Evolutionary conservation across 2,888 invertebrate species (phyloP), one percentile per base, ranked within the genome.

Genomic region (Aleiodes leptofemur): DNA sequence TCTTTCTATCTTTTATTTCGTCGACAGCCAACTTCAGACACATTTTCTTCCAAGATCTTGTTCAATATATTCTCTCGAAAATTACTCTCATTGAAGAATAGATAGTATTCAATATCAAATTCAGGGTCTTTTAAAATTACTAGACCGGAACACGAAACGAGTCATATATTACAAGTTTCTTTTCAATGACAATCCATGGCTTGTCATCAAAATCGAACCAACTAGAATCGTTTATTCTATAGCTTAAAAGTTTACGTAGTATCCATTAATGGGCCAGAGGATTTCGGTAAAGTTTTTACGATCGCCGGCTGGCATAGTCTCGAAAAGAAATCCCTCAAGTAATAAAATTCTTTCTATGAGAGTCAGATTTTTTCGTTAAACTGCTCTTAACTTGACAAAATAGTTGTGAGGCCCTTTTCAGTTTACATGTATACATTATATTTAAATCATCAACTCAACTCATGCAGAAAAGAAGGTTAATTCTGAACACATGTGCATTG

Each of bases 401-500:
- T 43, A 14, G 14, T 14, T 14, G 14, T 14, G 4, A 61, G 34
- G 61, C 61, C 43, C 61, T 14, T 61, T 14, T 43, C 14, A 55
- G 55, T 55, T 16, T 16, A 55, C 55, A 55, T 55, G 7, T 55
- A 55, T 16, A 4, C 55, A 11, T 55, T 55, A 55, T 14, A 55
- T 55, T 55, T 55, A 14, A 55, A 16, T 48, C 48, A 64, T 64
- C 48, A 29, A 38, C 16, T n/a, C 1, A 64, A 64, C 16, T 23
- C 64, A 16, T 43, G 64, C 43, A 38, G 56, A 56, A 43, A 55
- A 34, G n/a, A 72, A 53, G 68, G 73, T 73, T 68, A 73, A 73
- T 68, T 29, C 59, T 69, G 56, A 64, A 72, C 70, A 69, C 71
- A 68, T 72, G 71, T 68, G 71, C 59, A 70, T 74, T 77, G 74